Evolutionary conservation across 2,888 invertebrate genomes (phyloP), one percentile per base, ranked within the genome.

Genomic region (Hydrotaea cyrtoneurina): DNA sequence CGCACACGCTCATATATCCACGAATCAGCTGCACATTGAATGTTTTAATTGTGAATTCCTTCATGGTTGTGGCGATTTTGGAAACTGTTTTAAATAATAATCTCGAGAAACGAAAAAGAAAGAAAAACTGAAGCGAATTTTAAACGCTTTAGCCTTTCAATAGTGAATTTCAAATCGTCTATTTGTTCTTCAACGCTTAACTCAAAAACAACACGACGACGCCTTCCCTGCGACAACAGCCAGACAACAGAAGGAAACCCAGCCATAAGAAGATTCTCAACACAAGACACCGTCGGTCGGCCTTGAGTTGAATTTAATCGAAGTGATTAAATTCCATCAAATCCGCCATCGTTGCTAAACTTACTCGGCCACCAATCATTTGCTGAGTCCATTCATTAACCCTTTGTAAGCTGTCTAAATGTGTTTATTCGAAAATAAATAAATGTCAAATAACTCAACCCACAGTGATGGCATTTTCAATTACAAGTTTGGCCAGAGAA

Each of bases 81-180:
- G 31, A 43, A 43, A 69, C 43, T 69, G 43, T 43, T 69, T 69
- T 69, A 46, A 69, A 69, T 69, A 62, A 62, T 62, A 69, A 69
- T 69, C 69, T 69, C 46, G 23, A 23, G 69, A 21, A 69, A 31
- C 3, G 31, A 2, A 31, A 31, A 7, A 31, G 7, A 31, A 31
- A 31, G 7, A 69, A 69, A n/a, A n/a, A n/a, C n/a, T n/a, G 15
- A 62, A 62, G 21, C 46, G 43, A 69, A 69, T 43, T 69, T 69
- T 69, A 69, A 69, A 69, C 69, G 46, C 69, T 69, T 69, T 69
- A 69, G 69, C 69, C 46, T 69, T 69, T 69, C 69, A 43, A 69
- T 69, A 69, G 69, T 69, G 69, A 69, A 69, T 69, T 69, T 69
- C 46, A 69, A 69, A 69, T 69, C 43, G 46, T 69, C 69, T 69